Base-by-base conservation (phyloP, 2,797 vertebrate species). In the Neosalanx taihuensis region DNA sequence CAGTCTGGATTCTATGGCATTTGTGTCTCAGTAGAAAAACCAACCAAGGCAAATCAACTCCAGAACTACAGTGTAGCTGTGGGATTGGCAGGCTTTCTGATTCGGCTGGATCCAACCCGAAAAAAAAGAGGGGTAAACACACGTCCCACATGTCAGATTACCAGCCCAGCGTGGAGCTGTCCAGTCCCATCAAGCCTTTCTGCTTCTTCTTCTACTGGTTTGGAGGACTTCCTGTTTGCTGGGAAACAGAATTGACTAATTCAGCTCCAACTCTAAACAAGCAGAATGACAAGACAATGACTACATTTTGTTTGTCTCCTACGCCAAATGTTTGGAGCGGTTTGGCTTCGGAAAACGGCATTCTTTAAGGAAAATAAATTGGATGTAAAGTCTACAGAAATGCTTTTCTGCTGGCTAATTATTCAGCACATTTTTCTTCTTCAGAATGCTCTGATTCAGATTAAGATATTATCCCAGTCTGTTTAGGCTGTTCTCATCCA, bases 181-280 rank as follows among this genome's bases (percentile, higher is more conserved):
- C 92, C 86, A 75, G 78, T 82, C 85, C 79, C 75, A 91, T 92
- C 88, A 91, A 81, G 72, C 71, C 72, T 83, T 74, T 62, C 68
- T 72, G 79, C 72, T 73, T 85, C 82, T 75, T 82, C 72, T 57
- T 79, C 60, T 41, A 15, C 81, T 80, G 73, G 72, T 82, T 90
- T 85, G 70, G 80, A 82, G 77, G 82, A 92, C 89, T 91, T 91
- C 89, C 90, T 92, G 89, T 90, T 89, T 91, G 86, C 84, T 63
- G 83, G 71, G 79, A 84, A 88, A 84, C 79, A 84, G 87, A 71
- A 78, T 79, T 66, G 87, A 93, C 87, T 87, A 90, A 91, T 91
- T 92, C 87, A 60, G 80, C 78, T 70, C 82, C 80, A 87, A 85
- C 87, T 84, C 86, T 86, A 87, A 89, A 87, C 86, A 90, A 89